Percentiles rank a stretch among this genome's conserved stretches.
Conservation (phyloP, 2,113 vertebrate genomes). For the Tapirus terrestris region DNA sequence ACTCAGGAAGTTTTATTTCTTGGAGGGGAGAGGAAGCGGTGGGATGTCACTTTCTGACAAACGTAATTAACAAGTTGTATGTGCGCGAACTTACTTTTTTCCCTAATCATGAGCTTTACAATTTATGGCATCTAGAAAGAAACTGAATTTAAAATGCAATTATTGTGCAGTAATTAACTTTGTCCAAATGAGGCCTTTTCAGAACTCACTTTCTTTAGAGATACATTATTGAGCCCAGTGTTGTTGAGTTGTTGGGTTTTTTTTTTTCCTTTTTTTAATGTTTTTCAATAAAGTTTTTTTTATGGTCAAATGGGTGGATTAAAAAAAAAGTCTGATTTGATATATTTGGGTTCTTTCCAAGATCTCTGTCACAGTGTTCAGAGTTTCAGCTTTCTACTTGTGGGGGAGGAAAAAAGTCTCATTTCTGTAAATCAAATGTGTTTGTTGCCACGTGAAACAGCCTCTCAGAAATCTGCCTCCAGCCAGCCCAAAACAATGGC, state of each 20-base stretch:
- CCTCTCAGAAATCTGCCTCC: slow-evolving; percentile 80
- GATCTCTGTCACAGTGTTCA: slow-evolving; percentile 74
- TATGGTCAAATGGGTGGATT: slow-evolving; percentile 58
- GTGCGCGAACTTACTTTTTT: slow-evolving; percentile 68
- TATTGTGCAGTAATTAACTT: slow-evolving; percentile 80
- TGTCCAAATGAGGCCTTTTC: slow-evolving; percentile 77
- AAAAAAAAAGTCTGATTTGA: slow-evolving; percentile 56
- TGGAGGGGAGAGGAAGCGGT: background rate
- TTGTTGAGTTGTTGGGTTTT: background rate
- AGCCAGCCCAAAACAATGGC: slow-evolving; percentile 77
- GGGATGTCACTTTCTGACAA: slow-evolving; percentile 61
- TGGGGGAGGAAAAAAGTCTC: slow-evolving; percentile 59
- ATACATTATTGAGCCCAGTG: slow-evolving; percentile 25
- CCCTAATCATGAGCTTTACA: slow-evolving; percentile 65
- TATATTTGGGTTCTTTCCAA: slow-evolving; percentile 83
- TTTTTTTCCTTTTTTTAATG: background rate
- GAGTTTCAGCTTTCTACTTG: slow-evolving; percentile 77
- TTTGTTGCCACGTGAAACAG: slow-evolving; percentile 73
- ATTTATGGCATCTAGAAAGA: slow-evolving; percentile 73
- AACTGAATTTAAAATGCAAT: slow-evolving; percentile 73
- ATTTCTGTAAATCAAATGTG: slow-evolving; percentile 82
- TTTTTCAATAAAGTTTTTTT: slow-evolving; percentile 72
- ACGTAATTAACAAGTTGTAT: slow-evolving; percentile 72
- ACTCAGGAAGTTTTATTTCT: background rate
- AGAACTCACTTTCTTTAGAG: slow-evolving; percentile 64